Conservation (phyloP, 2,113 vertebrate species). For the Ochotona princeps region DNA sequence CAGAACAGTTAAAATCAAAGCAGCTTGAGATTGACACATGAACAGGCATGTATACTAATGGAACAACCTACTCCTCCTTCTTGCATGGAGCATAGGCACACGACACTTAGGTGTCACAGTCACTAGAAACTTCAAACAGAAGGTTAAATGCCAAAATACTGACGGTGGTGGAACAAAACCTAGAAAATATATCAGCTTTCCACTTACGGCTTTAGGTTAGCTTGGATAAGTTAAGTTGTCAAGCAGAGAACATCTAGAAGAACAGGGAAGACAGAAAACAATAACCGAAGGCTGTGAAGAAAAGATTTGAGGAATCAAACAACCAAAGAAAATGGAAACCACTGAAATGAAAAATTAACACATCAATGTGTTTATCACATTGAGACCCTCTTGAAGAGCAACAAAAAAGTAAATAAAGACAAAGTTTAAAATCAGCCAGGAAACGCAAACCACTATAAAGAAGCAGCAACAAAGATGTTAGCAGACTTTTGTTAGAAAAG, state of each 20-base stretch:
- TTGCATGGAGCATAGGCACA: neutral
- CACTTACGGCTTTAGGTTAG: neutral
- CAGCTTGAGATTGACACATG: too few relatives aligned
- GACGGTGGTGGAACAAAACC: neutral
- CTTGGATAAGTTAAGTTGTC: neutral
- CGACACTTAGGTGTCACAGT: neutral
- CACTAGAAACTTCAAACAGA: neutral
- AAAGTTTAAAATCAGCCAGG: neutral
- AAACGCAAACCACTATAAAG: neutral
- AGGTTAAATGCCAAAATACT: neutral
- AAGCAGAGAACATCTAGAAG: neutral
- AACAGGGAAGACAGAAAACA: neutral
- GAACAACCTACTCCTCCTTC: neutral
- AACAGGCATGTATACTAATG: too few relatives aligned
- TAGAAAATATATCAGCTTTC: neutral
- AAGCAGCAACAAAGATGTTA: neutral
- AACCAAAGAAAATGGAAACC: neutral
- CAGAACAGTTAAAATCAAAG: too few relatives aligned
- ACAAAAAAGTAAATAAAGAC: neutral
- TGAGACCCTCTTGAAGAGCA: neutral
- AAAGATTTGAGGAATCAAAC: neutral
- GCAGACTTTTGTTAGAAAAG: neutral
- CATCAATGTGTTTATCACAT: neutral
- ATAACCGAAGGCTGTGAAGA: neutral
- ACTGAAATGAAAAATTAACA: neutral